Base-by-base conservation (phyloP, 2,888 invertebrate genomes). In the Fragum whitleyi region DNA sequence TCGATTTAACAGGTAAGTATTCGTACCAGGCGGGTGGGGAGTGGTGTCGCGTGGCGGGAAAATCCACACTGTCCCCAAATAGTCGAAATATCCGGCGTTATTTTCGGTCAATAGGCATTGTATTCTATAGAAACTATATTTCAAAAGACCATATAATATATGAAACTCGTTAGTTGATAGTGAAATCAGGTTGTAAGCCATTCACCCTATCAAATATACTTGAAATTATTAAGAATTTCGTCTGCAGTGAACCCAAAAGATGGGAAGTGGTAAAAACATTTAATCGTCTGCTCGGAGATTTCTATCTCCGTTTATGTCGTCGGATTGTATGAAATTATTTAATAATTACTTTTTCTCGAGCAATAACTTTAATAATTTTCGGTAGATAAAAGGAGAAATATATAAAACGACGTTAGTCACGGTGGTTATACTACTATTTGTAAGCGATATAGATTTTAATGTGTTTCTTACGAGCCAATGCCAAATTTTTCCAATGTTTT, bases 11-110 rank as follows among this genome's bases (percentile, higher is more conserved):
- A 29, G 61, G 61, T 61, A 61, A 19, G 61, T 61, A 32, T 26
- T 23, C 61, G n/a, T 61, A 61, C 61, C n/a, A 32, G 61, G 61
- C 32, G 61, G 61, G 61, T 28, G 32, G 28, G 11, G 29, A 14
- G 32, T 19, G 29, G 9, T 29, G 61, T n/a, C 61, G 61, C 61
- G 61, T 61, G 61, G 61, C 61, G 61, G 61, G 61, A 61, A 61
- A 57, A 57, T 57, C 11, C 14, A 47, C 47, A 47, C 47, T 47
- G 2, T 3, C 47, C 47, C 16, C 47, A 47, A 47, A 47, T 9
- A 9, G 16, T 19, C 47, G n/a, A 9, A 14, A 47, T 47, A 47
- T 36, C 32, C 5, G 32, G 32, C 9, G 32, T 36, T 36, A 3
- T 9, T 36, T 36, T 6, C 32, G 32, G 32, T 36, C 32, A 36